A percentile compares a stretch with the other conserved stretches of the same genome.
Evolutionary conservation across 2,113 vertebrate species (phyloP).

Genomic region (Sturnus vulgaris): DNA sequence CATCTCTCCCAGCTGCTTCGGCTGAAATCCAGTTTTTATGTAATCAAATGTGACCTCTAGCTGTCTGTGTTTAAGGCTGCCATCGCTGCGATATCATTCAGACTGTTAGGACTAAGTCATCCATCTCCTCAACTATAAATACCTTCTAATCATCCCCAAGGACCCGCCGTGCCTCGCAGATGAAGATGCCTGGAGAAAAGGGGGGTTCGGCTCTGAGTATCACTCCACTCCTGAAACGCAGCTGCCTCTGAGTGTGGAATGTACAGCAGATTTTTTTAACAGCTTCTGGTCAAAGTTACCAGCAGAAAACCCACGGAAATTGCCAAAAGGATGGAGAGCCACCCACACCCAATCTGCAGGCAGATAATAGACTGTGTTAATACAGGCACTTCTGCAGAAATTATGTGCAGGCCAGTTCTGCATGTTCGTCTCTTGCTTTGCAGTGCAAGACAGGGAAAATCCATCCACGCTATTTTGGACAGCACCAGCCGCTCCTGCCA

Average conservation of each 20-base stretch:
- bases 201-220: neutral
- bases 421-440: neutral
- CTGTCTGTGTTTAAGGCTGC: conserved; percentile 42
- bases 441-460: neutral
- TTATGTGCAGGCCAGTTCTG: neutral
- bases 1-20: conserved; percentile 4
- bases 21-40: conserved; percentile 31
- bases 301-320: neutral
- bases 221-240: neutral
- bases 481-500: neutral
- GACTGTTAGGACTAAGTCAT: conserved; percentile 41
- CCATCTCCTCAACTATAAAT: conserved; percentile 59
- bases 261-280: neutral
- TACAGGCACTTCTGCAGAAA: neutral
- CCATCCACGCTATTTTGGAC: neutral
- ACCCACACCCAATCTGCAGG: neutral
- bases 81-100: neutral
- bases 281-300: neutral
- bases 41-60: conserved; percentile 59
- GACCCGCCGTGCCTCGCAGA: conserved; percentile 2
- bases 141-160: conserved; percentile 53
- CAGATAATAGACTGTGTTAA: neutral
- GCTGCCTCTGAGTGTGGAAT: neutral
- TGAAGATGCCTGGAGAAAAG: conserved; percentile 1
- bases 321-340: neutral